Conservation (phyloP, 1,140 invertebrate species). For the Penaeus indicus region DNA sequence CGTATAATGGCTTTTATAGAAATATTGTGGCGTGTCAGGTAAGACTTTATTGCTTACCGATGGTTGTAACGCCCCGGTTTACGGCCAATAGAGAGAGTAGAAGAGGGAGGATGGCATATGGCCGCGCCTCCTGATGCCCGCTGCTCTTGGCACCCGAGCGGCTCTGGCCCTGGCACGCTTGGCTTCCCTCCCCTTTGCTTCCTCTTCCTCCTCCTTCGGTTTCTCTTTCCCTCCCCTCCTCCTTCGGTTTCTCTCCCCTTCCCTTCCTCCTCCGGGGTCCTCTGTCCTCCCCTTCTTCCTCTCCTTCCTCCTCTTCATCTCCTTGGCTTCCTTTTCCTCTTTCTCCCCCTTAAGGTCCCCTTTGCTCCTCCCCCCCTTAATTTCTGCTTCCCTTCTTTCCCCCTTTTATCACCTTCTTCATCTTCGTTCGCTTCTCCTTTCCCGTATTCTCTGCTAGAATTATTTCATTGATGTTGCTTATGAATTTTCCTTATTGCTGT, state of each 20-base stretch:
- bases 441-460: not conserved
- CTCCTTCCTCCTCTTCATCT: not conserved
- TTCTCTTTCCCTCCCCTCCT: not conserved
- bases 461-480: not conserved
- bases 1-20: conserved; percentile 44
- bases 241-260: not conserved
- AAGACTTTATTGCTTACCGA: conserved; percentile 41
- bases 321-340: not conserved
- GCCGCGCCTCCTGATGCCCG: not conserved
- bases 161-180: not conserved
- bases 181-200: not conserved
- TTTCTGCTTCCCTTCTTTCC: not conserved
- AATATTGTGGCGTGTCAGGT: conserved; percentile 51
- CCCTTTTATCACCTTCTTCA: not conserved
- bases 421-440: not conserved
- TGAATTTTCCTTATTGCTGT: too few relatives aligned
- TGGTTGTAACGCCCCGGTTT: conserved; percentile 37
- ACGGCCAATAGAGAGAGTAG: conserved; percentile 34
- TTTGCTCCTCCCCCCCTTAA: not conserved
- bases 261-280: not conserved
- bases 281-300: not conserved
- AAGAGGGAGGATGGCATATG: conserved; percentile 25
- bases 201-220: not conserved
- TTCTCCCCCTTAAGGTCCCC: not conserved
- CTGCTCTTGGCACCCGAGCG: not conserved